Evolutionary conservation across 1,140 invertebrate genomes (phyloP), one percentile per base, ranked within the genome.

Genomic region (Ditylenchus dipsaci): DNA sequence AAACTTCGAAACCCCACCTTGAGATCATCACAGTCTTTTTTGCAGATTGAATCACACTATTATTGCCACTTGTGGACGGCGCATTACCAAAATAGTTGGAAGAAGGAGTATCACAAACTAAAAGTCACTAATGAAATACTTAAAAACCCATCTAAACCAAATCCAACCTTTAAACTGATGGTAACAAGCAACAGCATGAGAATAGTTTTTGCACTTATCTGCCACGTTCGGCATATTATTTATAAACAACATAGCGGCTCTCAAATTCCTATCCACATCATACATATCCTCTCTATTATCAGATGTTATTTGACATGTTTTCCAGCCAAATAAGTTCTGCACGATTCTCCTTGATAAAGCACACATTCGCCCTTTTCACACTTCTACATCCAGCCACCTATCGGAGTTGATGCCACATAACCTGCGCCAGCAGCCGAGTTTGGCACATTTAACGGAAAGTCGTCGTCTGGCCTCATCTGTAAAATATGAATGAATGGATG

Each of bases 171-270:
- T 71, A 49, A 76, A 77, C 33, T 65, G 61, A 58, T 77, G 76
- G 62, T 77, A 77, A 67, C 76, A 77, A 33, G 76, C 76, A 23
- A 79, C 75, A 27, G 76, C 68, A 53, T 77, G 76, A 13, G 74
- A 77, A 66, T 73, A 76, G 23, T 47, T 56, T n/a, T 76, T 75
- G 62, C 76, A 77, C 23, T 77, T 56, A 17, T 59, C 53, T n/a
- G 73, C 73, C 3, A 77, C 45, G 19, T 69, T 53, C 13, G 74
- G 76, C 63, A 78, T 73, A 29, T 71, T 75, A 27, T 70, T 49
- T 21, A 77, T 77, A 38, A 76, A 67, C 58, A 74, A 63, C 45
- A 78, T 69, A 17, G 74, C 75, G 17, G 75, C 75, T 29, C 47
- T 5, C 5, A 76, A 58, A 38, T 77, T 26, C 17, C 61, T 43